A percentile compares a stretch with the other conserved stretches of the same genome.
These are phyloP conservation scores for Ariopsis seemanni DNA, from an alignment of 2,113 vertebrate species.

Conservation along the genomic window DNA sequence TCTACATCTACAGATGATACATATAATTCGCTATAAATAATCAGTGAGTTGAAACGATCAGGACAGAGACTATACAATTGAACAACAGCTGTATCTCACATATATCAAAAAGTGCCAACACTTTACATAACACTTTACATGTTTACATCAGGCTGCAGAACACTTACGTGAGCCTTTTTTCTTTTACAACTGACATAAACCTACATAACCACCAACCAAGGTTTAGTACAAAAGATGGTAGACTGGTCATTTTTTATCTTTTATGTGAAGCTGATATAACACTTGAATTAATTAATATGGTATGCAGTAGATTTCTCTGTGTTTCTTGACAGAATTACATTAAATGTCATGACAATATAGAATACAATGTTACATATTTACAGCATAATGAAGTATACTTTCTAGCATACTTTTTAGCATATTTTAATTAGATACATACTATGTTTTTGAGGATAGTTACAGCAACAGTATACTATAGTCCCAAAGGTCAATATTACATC, in stretches of 20 bases:
- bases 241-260: neutral
- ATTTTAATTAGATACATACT: neutral
- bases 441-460: too few relatives aligned
- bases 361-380: neutral
- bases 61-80: neutral
- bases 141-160: neutral
- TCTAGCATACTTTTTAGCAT: neutral
- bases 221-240: neutral
- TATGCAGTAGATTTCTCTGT: neutral
- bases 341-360: neutral
- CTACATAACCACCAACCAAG: neutral
- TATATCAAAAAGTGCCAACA: too few relatives aligned
- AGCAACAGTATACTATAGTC: neutral
- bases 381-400: neutral
- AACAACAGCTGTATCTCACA: too few relatives aligned
- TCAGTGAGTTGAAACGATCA: neutral
- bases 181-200: too few relatives aligned
- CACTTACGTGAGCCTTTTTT: neutral
- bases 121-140: too few relatives aligned
- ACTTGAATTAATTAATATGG: neutral
- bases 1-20: neutral
- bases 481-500: neutral
- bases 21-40: neutral
- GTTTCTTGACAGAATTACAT: neutral
- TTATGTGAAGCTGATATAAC: neutral